A percentile compares a stretch with the other conserved stretches of the same genome.
These are phyloP conservation scores for Dicyrtomina minuta DNA, from an alignment of 2,888 invertebrate genomes.

Conservation along the genomic window DNA sequence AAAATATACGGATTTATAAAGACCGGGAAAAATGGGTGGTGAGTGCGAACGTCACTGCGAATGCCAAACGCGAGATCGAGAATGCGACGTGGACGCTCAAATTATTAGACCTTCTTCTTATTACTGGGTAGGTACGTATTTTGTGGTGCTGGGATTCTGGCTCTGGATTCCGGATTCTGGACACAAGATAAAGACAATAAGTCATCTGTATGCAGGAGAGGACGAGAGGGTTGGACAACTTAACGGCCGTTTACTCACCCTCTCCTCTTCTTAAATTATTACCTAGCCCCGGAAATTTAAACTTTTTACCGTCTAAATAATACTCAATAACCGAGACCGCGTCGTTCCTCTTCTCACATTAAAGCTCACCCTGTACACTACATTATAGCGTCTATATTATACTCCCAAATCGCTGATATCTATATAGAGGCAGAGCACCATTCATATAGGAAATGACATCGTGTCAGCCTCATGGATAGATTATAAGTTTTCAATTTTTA, in stretches of 20 bases:
- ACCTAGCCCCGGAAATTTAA: background rate
- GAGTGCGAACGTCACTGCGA: too few species aligned
- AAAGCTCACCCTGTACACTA: background rate
- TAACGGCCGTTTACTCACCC: constrained; percentile 33
- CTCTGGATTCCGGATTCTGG: background rate
- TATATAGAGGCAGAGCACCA: constrained; percentile 1
- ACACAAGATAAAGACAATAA: constrained; percentile 27
- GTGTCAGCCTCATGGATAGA: background rate
- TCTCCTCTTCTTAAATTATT: constrained; percentile 15
- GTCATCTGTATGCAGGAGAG: constrained; percentile 31
- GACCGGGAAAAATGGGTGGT: too few species aligned
- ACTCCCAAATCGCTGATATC: too few species aligned
- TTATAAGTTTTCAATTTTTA: constrained; percentile 21
- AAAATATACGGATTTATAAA: too few species aligned
- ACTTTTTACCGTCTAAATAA: constrained; percentile 18
- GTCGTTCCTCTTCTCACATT: background rate
- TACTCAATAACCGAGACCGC: background rate
- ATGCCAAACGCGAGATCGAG: too few species aligned
- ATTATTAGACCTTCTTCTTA: too few species aligned
- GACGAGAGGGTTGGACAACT: constrained; percentile 19
- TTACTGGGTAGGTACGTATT: too few species aligned
- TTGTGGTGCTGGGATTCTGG: too few species aligned
- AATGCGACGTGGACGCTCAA: too few species aligned
- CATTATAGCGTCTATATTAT: background rate
- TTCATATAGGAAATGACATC: constrained; percentile 4